Conservation (phyloP, 2,888 invertebrate genomes). For the Acronicta psi region DNA sequence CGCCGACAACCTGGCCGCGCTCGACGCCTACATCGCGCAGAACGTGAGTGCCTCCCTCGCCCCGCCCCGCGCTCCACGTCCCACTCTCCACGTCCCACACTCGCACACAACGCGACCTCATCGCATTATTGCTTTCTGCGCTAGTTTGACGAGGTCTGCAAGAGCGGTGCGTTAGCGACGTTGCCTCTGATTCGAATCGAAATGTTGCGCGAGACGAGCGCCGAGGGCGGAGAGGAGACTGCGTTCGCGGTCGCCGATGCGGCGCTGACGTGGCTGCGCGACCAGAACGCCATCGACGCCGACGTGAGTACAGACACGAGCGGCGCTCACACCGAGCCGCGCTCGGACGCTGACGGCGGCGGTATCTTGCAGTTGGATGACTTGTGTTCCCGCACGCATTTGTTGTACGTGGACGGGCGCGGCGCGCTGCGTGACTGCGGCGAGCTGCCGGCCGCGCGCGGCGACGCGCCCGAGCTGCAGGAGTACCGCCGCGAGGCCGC, state of each 20-base stretch:
- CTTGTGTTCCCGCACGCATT: slow-evolving; percentile 91
- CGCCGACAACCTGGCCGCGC: slow-evolving; percentile 79
- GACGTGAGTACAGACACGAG: slow-evolving; percentile 40
- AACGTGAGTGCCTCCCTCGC: slow-evolving; percentile 85
- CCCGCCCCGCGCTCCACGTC: background rate
- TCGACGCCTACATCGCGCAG: slow-evolving; percentile 92
- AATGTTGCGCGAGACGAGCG: slow-evolving; percentile 92
- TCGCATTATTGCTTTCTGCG: background rate
- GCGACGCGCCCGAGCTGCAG: slow-evolving; percentile 93
- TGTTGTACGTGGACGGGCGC: slow-evolving; percentile 93
- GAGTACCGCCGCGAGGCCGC: slow-evolving; percentile 91
- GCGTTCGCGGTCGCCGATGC: slow-evolving; percentile 90
- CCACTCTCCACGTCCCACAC: background rate
- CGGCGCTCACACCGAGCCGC: background rate
- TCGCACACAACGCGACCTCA: background rate
- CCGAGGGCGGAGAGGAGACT: slow-evolving; percentile 90
- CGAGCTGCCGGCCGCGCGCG: slow-evolving; percentile 90
- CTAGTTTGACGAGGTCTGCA: slow-evolving; percentile 91
- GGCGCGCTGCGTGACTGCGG: slow-evolving; percentile 94
- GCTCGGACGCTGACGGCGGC: background rate
- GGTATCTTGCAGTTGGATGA: slow-evolving; percentile 64
- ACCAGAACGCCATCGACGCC: slow-evolving; percentile 58
- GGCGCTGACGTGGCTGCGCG: slow-evolving; percentile 90
- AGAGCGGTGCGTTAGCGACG: slow-evolving; percentile 89
- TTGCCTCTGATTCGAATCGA: slow-evolving; percentile 92